Evolutionary conservation across 2,888 invertebrate genomes (phyloP), one percentile per base, ranked within the genome.

Genomic region (Agrotis puta): DNA sequence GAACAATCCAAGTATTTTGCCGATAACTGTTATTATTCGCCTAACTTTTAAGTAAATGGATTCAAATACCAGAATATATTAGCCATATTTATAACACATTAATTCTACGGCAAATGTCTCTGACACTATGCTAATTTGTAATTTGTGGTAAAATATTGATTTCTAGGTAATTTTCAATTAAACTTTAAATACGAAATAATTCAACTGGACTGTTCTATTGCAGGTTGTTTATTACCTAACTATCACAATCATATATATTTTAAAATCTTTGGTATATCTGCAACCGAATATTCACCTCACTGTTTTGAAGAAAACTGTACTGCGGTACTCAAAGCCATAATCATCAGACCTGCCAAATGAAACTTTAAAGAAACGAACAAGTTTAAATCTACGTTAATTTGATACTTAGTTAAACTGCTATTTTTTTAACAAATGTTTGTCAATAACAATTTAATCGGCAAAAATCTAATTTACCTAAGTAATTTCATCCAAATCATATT

Each of bases 61-160:
- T 27, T 39, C 53, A 54, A 64, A 70, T 78, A 53, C 48, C 74
- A 54, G 74, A 82, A 77, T 77, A 73, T 70, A 63, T 63, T 72
- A 77, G 14, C 56, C 24, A 67, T 70, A 81, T 71, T 62, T 77
- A 71, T 43, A 63, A 80, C 27, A 70, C 43, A 79, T 77, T 56
- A 65, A 81, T 72, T 77, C 68, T 27, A 56, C 54, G 47, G 47
- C 72, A 68, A 77, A 77, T 69, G 63, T 57, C 47, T 80, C 33
- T 82, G 83, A 59, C 79, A 81, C 45, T 70, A 82, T 81, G 81
- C 80, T 72, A 81, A 82, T 79, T 70, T 74, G 58, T 74, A 64
- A 79, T 70, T 81, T 83, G 72, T 53, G 65, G 62, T 81, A 76
- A 73, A 79, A 76, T 81, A 83, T 81, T 65, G 80, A 73, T 73